Percentiles rank a stretch among this genome's conserved stretches.
Conservation (phyloP, 2,888 invertebrate species). For the Ptycholaimellus sp. region DNA sequence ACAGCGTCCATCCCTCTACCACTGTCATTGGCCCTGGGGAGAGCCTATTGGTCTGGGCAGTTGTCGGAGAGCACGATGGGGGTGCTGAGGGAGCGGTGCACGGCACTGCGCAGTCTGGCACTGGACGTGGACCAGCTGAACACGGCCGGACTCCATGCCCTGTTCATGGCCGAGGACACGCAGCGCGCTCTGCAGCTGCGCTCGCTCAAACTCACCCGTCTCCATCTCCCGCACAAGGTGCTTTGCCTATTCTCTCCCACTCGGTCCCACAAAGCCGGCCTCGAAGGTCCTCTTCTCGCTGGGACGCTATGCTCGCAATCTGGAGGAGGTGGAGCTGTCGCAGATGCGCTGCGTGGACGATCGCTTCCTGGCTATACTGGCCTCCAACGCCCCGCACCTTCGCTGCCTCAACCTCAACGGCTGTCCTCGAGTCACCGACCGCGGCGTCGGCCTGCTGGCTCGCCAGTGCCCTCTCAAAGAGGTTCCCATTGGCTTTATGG, state of each 20-base stretch:
- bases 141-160: slow-evolving; percentile 12
- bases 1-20: too few relatives aligned
- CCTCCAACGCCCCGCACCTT: slow-evolving; percentile 16
- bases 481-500: not conserved
- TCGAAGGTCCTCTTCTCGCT: not conserved
- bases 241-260: too few relatives aligned
- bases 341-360: slow-evolving; percentile 23
- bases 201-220: slow-evolving; percentile 15
- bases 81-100: too few relatives aligned
- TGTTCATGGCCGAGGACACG: slow-evolving; percentile 11
- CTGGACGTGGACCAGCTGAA: slow-evolving; percentile 17
- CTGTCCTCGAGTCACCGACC: slow-evolving; percentile 20
- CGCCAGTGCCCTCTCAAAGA: slow-evolving; percentile 7
- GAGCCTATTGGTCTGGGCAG: too few relatives aligned
- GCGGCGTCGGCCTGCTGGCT: slow-evolving; percentile 19
- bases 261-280: too few relatives aligned
- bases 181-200: slow-evolving; percentile 8
- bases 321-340: slow-evolving; percentile 19
- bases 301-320: not conserved
- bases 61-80: too few relatives aligned
- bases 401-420: slow-evolving; percentile 20
- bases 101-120: too few relatives aligned
- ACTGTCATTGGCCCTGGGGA: too few relatives aligned
- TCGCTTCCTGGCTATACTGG: slow-evolving; percentile 18
- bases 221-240: slow-evolving; percentile 18